Evolutionary conservation across 2,797 vertebrate species (phyloP).

Genomic region (Spinibarbus caldwelli): DNA sequence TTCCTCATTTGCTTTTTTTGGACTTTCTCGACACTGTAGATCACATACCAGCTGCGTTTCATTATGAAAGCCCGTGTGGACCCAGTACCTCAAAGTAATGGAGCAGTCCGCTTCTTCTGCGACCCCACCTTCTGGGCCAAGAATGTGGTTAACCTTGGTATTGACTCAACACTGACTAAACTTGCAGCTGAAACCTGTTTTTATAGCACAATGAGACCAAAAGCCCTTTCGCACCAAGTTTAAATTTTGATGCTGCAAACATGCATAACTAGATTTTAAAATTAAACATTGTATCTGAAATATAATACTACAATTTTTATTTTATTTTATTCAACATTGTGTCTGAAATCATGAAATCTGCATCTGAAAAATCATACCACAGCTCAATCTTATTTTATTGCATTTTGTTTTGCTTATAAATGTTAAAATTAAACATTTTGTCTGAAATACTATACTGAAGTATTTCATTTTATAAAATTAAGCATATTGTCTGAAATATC

Average conservation of each 20-base stretch:
- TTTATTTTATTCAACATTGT: background rate
- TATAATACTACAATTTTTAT: background rate
- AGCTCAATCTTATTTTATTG: background rate
- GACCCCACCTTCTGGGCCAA: constrained; percentile 99
- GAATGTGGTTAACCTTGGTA: constrained; percentile 98
- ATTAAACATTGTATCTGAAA: background rate
- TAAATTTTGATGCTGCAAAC: too few relatives aligned
- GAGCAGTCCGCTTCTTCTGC: constrained; percentile 95
- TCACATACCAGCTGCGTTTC: constrained; percentile 93
- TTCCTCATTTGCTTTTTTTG: background rate
- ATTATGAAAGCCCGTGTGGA: constrained; percentile 94
- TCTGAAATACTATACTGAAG: too few relatives aligned
- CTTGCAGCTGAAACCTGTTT: background rate
- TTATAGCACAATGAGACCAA: background rate
- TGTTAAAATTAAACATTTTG: background rate
- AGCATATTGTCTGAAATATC: background rate
- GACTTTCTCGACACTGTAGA: constrained; percentile 72
- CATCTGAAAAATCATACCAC: too few relatives aligned
- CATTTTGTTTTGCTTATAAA: background rate
- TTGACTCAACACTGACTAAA: background rate
- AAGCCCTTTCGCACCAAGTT: background rate
- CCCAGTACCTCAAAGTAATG: constrained; percentile 92
- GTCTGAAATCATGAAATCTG: too few relatives aligned
- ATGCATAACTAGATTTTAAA: background rate
- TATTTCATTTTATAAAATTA: too few relatives aligned